Base-by-base conservation (phyloP, 2,888 invertebrate genomes). In the Sclerodermus sp. region DNA sequence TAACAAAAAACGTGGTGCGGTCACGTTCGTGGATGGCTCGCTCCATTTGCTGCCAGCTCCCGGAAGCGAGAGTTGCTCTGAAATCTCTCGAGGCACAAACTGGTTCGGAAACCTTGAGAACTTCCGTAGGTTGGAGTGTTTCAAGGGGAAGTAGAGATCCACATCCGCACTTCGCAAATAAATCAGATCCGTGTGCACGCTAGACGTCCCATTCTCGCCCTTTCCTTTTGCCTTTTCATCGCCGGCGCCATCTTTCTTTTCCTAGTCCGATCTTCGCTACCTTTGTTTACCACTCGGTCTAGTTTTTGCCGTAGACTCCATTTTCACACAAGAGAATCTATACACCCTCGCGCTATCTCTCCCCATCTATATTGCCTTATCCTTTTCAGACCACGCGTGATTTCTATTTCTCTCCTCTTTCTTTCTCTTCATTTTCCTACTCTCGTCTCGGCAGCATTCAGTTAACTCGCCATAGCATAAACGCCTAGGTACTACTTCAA, bases 141-240 rank as follows among this genome's bases (percentile, higher is more conserved):
- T 23, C 18, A n/a, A n/a, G 37, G 44, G 45, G 39, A 38, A 37
- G 23, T 41, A 16, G 23, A 57, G 51, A 57, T 50, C 44, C 46
- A 47, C 44, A 64, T 58, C 44, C 36, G 42, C 31, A 18, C 46
- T 42, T 51, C 36, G 36, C 47, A 30, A 56, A 61, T 57, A 63
- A 65, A 65, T 63, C 61, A 50, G 52, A 61, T 60, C 53, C 48
- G 50, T 47, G 42, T n/a, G 17, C 42, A 18, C 34, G 17, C 44
- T 48, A 32, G 15, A 37, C 45, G 38, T 41, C 42, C 45, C 43
- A 10, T 43, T 41, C 16, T 43, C 41, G 16, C 18, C 6, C 37
- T 23, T 8, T 8, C 23, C 12, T 32, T 37, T 47, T 31, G 43
- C 23, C 23, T 29, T 44, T 15, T 44, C 34, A 13, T 17, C 4